phyloP scores from a whole-genome alignment of 2,888 invertebrate genomes.

The Ectemnius cavifrons region DNA sequence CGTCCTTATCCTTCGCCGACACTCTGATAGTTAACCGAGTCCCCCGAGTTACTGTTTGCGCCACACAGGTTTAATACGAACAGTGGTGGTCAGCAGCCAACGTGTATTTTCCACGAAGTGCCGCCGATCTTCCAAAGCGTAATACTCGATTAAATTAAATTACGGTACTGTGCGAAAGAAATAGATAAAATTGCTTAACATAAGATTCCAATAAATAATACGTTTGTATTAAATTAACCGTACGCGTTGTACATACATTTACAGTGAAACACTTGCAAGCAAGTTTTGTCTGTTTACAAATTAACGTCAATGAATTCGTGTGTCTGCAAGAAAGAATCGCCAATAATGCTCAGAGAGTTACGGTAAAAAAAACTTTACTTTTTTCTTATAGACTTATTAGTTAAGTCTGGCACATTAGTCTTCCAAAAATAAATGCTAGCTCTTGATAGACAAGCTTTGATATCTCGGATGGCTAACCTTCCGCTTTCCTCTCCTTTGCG shows the following conservation, averaged over 20 bases:
- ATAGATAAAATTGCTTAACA: constrained; percentile 25
- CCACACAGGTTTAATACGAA: constrained; percentile 9
- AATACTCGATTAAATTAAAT: constrained; percentile 30
- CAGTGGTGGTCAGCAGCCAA: not conserved
- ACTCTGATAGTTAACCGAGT: constrained; percentile 3
- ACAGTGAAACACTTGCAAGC: constrained; percentile 26
- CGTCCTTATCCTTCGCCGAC: not conserved
- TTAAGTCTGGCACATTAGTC: not conserved
- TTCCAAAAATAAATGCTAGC: constrained; percentile 5
- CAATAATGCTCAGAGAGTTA: constrained; percentile 7
- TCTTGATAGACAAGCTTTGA: not conserved
- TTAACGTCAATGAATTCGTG: constrained; percentile 17
- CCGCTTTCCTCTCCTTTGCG: constrained; percentile 8
- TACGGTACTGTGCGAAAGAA: constrained; percentile 33
- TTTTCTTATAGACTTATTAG: not conserved
- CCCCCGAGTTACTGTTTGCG: constrained; percentile 11
- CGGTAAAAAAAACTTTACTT: not conserved
- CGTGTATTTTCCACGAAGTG: not conserved
- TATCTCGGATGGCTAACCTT: constrained; percentile 1
- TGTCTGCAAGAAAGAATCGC: constrained; percentile 15
- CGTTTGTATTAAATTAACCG: constrained; percentile 35
- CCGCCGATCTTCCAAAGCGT: not conserved
- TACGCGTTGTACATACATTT: constrained; percentile 29
- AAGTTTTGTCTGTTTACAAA: constrained; percentile 25
- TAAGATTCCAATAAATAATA: constrained; percentile 38